These are phyloP conservation scores for Yasuhikotakia modesta DNA, from an alignment of 2,797 vertebrate genomes.

Conservation along the genomic window DNA sequence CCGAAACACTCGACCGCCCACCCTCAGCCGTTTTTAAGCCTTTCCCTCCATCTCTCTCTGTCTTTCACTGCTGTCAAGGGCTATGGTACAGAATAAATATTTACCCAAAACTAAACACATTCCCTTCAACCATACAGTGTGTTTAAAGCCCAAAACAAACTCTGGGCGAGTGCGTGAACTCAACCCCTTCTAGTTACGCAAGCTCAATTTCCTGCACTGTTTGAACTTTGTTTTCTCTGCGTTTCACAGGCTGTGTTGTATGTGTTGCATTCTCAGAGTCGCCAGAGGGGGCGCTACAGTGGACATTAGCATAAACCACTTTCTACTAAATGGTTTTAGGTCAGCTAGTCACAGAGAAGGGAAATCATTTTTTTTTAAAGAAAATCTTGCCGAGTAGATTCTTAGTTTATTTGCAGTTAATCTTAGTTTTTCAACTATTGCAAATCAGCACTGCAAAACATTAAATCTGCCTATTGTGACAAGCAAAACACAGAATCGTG, in stretches of 20 bases:
- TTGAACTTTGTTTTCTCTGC: background rate
- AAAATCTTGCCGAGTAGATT: too few relatives aligned
- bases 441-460: too few relatives aligned
- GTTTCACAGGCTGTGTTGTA: background rate
- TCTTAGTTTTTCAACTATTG: too few relatives aligned
- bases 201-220: background rate
- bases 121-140: conserved; percentile 58
- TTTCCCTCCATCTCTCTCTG: conserved; percentile 53
- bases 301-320: background rate
- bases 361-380: too few relatives aligned
- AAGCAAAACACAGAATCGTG: too few relatives aligned
- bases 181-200: background rate
- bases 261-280: background rate
- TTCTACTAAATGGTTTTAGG: background rate
- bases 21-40: background rate
- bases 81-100: conserved; percentile 73
- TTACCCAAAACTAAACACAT: conserved; percentile 67
- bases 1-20: conserved; percentile 18
- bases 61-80: conserved; percentile 65
- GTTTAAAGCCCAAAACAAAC: conserved; percentile 60
- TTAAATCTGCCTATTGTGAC: too few relatives aligned
- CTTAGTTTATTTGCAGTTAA: too few relatives aligned
- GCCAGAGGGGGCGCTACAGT: background rate
- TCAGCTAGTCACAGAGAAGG: too few relatives aligned
- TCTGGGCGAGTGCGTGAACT: background rate